These are phyloP conservation scores for Thecocarcelia acutangulata DNA, from an alignment of 2,888 invertebrate species.

Conservation along the genomic window DNA sequence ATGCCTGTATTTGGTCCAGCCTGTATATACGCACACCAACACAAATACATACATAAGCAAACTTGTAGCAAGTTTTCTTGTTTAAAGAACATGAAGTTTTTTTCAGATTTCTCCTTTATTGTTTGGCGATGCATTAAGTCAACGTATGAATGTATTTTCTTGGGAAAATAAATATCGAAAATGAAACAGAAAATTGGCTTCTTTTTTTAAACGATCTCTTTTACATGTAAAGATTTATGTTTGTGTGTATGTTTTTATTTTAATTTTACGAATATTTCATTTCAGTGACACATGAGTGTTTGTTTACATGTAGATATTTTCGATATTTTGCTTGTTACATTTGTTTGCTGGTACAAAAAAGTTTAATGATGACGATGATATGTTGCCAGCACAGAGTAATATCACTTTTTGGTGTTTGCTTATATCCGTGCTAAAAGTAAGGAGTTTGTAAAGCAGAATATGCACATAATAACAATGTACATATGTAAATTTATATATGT, in stretches of 20 bases:
- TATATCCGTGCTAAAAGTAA: conserved; percentile 1
- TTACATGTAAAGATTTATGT: conserved; percentile 8
- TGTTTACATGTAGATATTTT: conserved; percentile 28
- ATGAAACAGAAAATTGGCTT: conserved; percentile 55
- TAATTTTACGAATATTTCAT: conserved; percentile 34
- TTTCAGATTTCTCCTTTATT: conserved; percentile 22
- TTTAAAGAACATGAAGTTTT: conserved; percentile 24
- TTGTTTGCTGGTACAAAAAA: conserved; percentile 12
- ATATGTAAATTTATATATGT: too few relatives aligned
- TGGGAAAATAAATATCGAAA: conserved; percentile 59
- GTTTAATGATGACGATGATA: conserved; percentile 27
- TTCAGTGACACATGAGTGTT: conserved; percentile 53
- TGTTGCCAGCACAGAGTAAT: conserved; percentile 31
- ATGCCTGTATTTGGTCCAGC: not conserved
- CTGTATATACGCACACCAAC: too few relatives aligned
- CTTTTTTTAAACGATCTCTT: conserved; percentile 21
- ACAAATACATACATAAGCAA: too few relatives aligned
- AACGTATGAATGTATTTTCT: conserved; percentile 36
- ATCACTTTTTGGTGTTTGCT: conserved; percentile 18
- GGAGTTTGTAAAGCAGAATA: too few relatives aligned
- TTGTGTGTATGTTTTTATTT: not conserved
- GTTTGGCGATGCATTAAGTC: conserved; percentile 32
- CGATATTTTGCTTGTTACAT: conserved; percentile 16
- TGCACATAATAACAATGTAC: too few relatives aligned
- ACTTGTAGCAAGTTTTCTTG: not conserved